Evolutionary conservation across 2,888 invertebrate genomes (phyloP).

Genomic region (Myathropa florea): DNA sequence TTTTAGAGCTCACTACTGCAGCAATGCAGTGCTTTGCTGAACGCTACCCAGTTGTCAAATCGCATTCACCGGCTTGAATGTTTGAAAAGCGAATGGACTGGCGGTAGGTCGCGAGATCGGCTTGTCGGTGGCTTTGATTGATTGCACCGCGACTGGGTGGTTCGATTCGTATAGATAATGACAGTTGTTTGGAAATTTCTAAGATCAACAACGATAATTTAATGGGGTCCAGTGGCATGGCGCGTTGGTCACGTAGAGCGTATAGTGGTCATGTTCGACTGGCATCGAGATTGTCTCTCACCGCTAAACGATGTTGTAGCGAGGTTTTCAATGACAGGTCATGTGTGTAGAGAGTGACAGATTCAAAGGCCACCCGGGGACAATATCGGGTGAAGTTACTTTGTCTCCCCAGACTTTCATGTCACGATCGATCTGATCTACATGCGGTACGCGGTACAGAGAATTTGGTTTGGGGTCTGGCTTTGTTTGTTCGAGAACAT

Average conservation of each 20-base stretch:
- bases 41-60: slow-evolving; percentile 29
- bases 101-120: neutral
- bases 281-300: neutral
- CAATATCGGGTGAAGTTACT: neutral
- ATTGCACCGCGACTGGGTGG: slow-evolving; percentile 29
- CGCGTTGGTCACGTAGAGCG: neutral
- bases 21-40: slow-evolving; percentile 14
- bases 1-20: slow-evolving; percentile 24
- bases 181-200: neutral
- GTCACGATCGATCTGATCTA: neutral
- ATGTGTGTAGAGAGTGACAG: neutral
- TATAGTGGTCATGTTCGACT: no score
- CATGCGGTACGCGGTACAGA: neutral
- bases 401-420: neutral
- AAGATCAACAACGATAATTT: slow-evolving; percentile 1
- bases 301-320: neutral
- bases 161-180: neutral
- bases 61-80: slow-evolving; percentile 27
- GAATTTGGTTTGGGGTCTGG: neutral
- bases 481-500: neutral
- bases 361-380: neutral
- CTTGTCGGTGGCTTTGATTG: slow-evolving; percentile 24
- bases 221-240: neutral
- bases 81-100: slow-evolving; percentile 22
- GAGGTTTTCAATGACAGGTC: neutral